Conservation (phyloP, 2,113 vertebrate species). For the Seriola dumerili region DNA sequence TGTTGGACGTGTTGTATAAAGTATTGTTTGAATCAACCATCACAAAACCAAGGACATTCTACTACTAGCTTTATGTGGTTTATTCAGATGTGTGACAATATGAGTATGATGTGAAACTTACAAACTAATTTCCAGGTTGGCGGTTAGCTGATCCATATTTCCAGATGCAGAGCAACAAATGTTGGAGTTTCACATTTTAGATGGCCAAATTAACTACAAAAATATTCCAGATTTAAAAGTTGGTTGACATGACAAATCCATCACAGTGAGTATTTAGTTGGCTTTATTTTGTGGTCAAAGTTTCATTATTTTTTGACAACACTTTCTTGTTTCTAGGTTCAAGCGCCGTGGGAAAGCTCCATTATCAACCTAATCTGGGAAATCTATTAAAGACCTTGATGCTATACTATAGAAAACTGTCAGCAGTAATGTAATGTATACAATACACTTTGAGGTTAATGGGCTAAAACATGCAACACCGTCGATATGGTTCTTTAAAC, state of each 20-base stretch:
- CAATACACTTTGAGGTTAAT: constrained; percentile 43
- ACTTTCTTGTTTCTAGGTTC: constrained; percentile 27
- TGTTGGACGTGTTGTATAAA: too few relatives aligned
- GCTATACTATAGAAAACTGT: neutral
- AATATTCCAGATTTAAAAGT: neutral
- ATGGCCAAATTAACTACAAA: neutral
- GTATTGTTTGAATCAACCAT: too few relatives aligned
- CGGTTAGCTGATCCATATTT: too few relatives aligned
- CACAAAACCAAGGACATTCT: too few relatives aligned
- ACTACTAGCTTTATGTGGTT: too few relatives aligned
- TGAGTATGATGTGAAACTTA: too few relatives aligned
- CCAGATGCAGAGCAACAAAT: too few relatives aligned
- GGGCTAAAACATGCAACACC: constrained; percentile 47
- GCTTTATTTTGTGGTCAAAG: neutral
- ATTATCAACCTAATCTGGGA: constrained; percentile 30
- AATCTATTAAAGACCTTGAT: constrained; percentile 42
- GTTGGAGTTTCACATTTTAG: neutral
- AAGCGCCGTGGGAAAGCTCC: constrained; percentile 28
- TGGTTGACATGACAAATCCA: neutral
- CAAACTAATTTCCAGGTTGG: too few relatives aligned
- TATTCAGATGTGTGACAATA: too few relatives aligned
- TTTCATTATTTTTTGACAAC: constrained; percentile 38
- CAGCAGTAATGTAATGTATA: neutral
- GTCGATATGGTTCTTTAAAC: constrained; percentile 22
- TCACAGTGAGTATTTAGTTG: neutral